phyloP scores from a whole-genome alignment of 2,888 invertebrate species.

The Orthonevra nobilis region DNA sequence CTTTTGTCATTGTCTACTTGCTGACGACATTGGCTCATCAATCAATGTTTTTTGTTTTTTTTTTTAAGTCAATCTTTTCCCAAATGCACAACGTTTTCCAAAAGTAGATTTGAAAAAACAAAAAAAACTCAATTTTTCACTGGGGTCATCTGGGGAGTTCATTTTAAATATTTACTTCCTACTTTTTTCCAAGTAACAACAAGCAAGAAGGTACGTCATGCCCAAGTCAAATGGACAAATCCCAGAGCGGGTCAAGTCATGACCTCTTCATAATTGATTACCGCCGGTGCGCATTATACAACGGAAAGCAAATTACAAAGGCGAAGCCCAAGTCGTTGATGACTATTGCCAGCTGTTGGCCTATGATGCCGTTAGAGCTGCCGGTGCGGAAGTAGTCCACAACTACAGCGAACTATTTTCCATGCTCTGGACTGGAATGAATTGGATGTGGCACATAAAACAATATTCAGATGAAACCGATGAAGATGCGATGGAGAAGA shows the following conservation, averaged over 20 bases:
- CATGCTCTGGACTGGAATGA: slow-evolving; percentile 41
- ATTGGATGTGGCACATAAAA: slow-evolving; percentile 63
- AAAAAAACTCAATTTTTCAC: no score
- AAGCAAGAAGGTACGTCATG: slow-evolving; percentile 1
- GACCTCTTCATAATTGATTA: slow-evolving; percentile 62
- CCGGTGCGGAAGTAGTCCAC: slow-evolving; percentile 64
- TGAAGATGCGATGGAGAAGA: slow-evolving; percentile 25
- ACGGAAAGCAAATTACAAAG: no score
- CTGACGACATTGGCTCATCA: slow-evolving; percentile 21
- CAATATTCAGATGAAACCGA: slow-evolving; percentile 61
- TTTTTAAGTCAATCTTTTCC: no score
- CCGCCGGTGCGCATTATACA: slow-evolving; percentile 7
- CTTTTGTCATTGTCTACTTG: slow-evolving; percentile 23
- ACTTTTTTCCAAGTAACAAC: slow-evolving; percentile 6
- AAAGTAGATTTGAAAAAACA: no score
- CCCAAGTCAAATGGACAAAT: slow-evolving; percentile 8
- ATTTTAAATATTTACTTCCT: slow-evolving; percentile 27
- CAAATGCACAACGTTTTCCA: no score
- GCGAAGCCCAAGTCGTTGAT: slow-evolving; percentile 11
- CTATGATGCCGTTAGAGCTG: slow-evolving; percentile 1
- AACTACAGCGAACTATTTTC: slow-evolving; percentile 33
- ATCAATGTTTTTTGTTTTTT: slow-evolving; percentile 13
- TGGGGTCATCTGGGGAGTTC: slow-evolving; percentile 55
- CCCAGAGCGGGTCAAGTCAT: slow-evolving; percentile 35
- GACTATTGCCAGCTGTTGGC: slow-evolving; percentile 52